A percentile compares a stretch with the other conserved stretches of the same genome.
phyloP scores from a whole-genome alignment of 2,888 invertebrate species.

The Geotrupes spiniger region DNA sequence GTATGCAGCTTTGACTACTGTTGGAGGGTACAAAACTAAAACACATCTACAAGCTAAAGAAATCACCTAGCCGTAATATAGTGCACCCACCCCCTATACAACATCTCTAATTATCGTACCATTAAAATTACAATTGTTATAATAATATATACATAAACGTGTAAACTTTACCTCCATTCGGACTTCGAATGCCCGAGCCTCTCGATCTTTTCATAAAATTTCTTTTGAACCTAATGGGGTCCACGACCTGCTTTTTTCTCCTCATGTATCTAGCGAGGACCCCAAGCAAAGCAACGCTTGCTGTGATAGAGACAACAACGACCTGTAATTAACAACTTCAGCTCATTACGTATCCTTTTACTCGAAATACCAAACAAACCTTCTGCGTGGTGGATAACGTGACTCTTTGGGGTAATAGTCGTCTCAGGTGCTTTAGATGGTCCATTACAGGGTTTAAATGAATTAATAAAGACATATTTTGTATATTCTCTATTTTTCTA shows the following conservation, averaged over 20 bases:
- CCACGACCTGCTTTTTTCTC: constrained; percentile 64
- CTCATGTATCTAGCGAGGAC: constrained; percentile 78
- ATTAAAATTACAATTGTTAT: no score
- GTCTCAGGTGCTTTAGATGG: constrained; percentile 56
- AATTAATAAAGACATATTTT: constrained; percentile 50
- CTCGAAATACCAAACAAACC: constrained; percentile 48
- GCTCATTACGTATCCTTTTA: no score
- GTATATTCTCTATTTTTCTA: constrained; percentile 7
- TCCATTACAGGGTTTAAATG: constrained; percentile 58
- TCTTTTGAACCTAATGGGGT: constrained; percentile 58
- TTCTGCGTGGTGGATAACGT: constrained; percentile 67
- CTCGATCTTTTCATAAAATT: constrained; percentile 60
- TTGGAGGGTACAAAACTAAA: no score
- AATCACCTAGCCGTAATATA: no score
- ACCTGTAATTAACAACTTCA: constrained; percentile 52
- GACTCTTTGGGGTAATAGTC: constrained; percentile 48
- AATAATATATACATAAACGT: no score
- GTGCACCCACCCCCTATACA: no score
- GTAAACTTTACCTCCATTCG: constrained; percentile 55
- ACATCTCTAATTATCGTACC: no score
- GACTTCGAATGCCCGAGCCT: constrained; percentile 63
- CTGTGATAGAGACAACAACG: constrained; percentile 68
- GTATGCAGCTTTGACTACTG: no score
- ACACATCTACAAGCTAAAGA: no score
- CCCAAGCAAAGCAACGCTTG: constrained; percentile 79